Evolutionary conservation across 92 coral and sea anemone species (phyloP), one percentile per base, ranked within the genome.

Genomic region (Hydrozoanthus gracilis): DNA sequence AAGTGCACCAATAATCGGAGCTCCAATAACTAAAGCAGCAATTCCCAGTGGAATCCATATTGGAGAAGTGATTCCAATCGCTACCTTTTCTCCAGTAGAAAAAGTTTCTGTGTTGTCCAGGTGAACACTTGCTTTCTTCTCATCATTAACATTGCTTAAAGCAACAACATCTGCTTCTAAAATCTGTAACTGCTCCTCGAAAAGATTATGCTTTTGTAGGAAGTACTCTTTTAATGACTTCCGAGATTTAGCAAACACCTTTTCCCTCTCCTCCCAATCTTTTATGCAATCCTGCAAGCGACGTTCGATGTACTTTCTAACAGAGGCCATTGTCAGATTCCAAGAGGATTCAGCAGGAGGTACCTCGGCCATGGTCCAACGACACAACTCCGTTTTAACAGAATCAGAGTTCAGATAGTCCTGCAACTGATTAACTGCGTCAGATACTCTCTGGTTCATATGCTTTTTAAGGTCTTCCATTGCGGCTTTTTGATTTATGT

Each of bases 11-110:
- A 80, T 45, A 61, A 86, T 46, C 1, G 93, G 91, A 20, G 56
- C 9, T 8, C 91, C 91, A n/a, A 92, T 51, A 2, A 86, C 68
- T 44, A 90, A 64, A 10, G 64, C 90, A 18, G 71, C 88, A 6
- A 27, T 2, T 27, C 39, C 39, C 39, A 92, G 68, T 12, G 95
- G 93, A 84, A 90, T 45, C 95, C 95, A 92, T 61, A 92, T 6
- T 8, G 92, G 93, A 52, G 27, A 6, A 4, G 87, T 71, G 18
- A 72, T 82, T 49, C 87, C 90, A 55, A 82, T 6, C 12, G 73
- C 44, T 45, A 88, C 61, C 78, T 88, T 80, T 5, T 75, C 49
- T n/a, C 1, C 13, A 47, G 5, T 62, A 13, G 27, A 70, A 17
- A 49, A 4, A 39, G 4, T 15, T 16, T 27, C 39, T 27, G 39